Percentiles rank a stretch among this genome's conserved stretches.
Conservation (phyloP, 2,797 vertebrate species). For the Urophycis tenuis region DNA sequence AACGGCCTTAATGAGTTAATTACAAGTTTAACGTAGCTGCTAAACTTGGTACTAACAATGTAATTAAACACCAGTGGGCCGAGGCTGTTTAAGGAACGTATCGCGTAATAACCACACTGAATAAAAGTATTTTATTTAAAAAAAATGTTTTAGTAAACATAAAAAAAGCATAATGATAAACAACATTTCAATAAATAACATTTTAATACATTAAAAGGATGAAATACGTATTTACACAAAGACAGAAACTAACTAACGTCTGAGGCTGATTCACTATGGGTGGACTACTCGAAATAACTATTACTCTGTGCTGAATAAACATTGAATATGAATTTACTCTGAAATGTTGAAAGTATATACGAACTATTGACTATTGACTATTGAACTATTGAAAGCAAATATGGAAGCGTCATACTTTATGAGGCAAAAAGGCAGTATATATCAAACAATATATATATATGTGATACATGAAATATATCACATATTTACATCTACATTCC, state of each 20-base stretch:
- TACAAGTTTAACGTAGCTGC: no score
- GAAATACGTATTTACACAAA: not conserved
- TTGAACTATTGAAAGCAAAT: conserved; percentile 22
- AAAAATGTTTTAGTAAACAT: not conserved
- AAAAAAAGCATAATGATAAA: not conserved
- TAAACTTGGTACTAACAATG: not conserved
- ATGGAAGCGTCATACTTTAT: not conserved
- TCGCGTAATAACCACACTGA: not conserved
- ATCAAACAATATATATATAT: no score
- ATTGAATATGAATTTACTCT: not conserved
- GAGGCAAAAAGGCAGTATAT: no score
- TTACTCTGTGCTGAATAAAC: not conserved
- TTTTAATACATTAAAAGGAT: not conserved
- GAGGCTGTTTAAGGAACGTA: not conserved
- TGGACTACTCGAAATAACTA: not conserved
- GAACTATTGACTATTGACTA: no score
- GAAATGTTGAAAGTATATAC: no score
- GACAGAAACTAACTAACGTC: not conserved
- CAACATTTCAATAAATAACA: not conserved
- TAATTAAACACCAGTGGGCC: not conserved
- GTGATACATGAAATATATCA: not conserved
- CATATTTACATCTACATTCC: no score
- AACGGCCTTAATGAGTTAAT: conserved; percentile 1
- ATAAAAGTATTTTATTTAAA: not conserved
- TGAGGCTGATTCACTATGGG: not conserved